A percentile compares a stretch with the other conserved stretches of the same genome.
Conservation (phyloP, 2,113 vertebrate genomes). For the Sardina pilchardus region DNA sequence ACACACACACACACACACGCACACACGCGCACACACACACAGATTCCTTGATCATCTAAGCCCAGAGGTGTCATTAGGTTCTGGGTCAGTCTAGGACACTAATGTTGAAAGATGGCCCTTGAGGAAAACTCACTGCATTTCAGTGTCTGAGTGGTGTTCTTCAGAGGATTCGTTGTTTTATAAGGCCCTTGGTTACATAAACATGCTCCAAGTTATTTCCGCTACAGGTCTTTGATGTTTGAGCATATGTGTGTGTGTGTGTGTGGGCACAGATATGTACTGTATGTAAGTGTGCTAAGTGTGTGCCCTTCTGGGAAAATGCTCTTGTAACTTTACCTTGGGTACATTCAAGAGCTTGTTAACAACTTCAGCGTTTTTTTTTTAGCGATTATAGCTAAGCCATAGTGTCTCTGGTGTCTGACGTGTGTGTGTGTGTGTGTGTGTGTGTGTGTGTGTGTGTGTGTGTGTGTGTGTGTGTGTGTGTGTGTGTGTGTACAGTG, state of each 20-base stretch:
- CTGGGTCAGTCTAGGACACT: background rate
- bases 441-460: background rate
- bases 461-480: conserved; percentile 21
- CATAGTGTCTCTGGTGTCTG: no score
- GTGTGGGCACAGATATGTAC: background rate
- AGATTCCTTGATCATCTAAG: background rate
- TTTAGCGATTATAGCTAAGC: no score
- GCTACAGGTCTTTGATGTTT: background rate
- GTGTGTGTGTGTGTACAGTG: no score
- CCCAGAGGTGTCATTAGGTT: background rate
- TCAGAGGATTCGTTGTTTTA: background rate
- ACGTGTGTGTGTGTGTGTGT: background rate
- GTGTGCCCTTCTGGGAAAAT: no score
- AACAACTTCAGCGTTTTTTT: no score
- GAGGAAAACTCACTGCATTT: background rate
- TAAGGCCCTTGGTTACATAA: background rate
- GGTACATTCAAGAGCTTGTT: no score
- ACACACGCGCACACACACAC: background rate
- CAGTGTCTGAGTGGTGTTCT: background rate
- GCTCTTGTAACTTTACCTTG: no score
- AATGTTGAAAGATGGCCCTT: background rate
- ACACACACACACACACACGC: conserved; percentile 1
- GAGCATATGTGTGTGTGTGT: background rate
- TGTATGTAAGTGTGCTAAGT: background rate
- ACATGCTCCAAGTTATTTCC: background rate